Evolutionary conservation across 2,113 vertebrate genomes (phyloP), one percentile per base, ranked within the genome.

Genomic region (Centropristis striata): DNA sequence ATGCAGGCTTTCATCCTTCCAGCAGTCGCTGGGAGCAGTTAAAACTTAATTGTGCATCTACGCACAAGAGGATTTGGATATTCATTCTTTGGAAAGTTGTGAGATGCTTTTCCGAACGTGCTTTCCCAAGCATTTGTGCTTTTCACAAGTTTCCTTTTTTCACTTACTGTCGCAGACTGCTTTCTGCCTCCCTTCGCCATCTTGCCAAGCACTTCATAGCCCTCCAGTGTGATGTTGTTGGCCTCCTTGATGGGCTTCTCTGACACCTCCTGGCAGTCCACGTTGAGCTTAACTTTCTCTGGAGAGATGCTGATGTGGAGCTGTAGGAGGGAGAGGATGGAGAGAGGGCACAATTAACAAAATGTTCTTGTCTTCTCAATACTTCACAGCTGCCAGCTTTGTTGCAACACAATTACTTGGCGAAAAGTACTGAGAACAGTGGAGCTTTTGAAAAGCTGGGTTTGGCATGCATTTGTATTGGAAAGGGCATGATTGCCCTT

Each of bases 171-270:
- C 50, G 97, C 97, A 81, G 98, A 97, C 67, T 97, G 96, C 1
- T 95, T 97, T 53, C 92, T 87, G 25, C 94, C 94, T 82, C 87
- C 90, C 85, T 93, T 94, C 78, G 94, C 86, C 86, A 99, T 92
- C 88, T 97, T 99, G 84, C 98, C 98, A 85, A 99, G 97, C 83
- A 98, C 96, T 95, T 99, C 98, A 81, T 95, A 96, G 76, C 98
- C 98, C 72, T 99, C 97, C 42, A 96, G 94, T 51, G 97, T 96
- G 88, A 99, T 96, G 91, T 98, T 99, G 78, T 94, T 97, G 93
- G 97, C 95, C 85, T 96, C 96, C 65, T 98, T 98, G 86, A 99
- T 96, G 68, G 95, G 93, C 90, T 98, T 99, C 92, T 99, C 98
- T 83, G 96, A 85, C 90, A 98, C 95, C 93, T 98, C 97, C 92